Conservation (phyloP, 2,888 invertebrate species). For the Lasioglossum lativentre region DNA sequence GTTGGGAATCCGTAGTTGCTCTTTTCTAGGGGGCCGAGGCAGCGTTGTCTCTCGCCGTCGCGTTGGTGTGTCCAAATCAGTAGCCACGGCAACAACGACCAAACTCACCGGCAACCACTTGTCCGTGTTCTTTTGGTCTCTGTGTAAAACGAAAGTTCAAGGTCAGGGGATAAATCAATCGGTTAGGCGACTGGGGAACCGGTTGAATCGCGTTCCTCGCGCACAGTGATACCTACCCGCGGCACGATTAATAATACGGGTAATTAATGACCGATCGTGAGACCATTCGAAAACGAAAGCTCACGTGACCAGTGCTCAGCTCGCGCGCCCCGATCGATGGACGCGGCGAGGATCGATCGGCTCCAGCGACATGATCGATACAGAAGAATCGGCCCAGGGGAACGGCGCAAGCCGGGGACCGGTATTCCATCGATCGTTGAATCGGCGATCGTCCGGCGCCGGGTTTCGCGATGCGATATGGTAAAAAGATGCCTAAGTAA, state of each 20-base stretch:
- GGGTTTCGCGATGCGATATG: not conserved
- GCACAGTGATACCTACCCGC: conserved; percentile 64
- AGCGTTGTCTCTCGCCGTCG: conserved; percentile 21
- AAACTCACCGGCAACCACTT: conserved; percentile 71
- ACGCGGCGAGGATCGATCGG: conserved; percentile 57
- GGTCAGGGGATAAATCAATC: conserved; percentile 70
- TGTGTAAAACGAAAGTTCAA: conserved; percentile 64
- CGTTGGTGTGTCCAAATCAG: conserved; percentile 50
- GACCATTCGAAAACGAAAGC: conserved; percentile 58
- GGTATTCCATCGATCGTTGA: conserved; percentile 43
- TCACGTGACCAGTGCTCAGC: conserved; percentile 33
- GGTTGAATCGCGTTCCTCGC: conserved; percentile 55
- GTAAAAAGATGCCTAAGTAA: conserved; percentile 13
- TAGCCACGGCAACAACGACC: conserved; percentile 82
- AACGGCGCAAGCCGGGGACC: conserved; percentile 19
- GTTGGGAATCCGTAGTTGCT: not conserved
- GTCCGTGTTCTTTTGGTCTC: conserved; percentile 54
- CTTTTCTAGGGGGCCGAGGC: not conserved
- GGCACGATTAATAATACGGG: conserved; percentile 64
- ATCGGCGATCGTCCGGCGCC: conserved; percentile 15
- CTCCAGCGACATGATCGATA: conserved; percentile 59
- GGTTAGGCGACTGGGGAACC: conserved; percentile 50
- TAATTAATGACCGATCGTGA: conserved; percentile 70
- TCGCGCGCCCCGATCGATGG: conserved; percentile 42
- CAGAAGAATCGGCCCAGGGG: conserved; percentile 44